Conservation (phyloP, 2,888 invertebrate species). For the Octodonta nipae region DNA sequence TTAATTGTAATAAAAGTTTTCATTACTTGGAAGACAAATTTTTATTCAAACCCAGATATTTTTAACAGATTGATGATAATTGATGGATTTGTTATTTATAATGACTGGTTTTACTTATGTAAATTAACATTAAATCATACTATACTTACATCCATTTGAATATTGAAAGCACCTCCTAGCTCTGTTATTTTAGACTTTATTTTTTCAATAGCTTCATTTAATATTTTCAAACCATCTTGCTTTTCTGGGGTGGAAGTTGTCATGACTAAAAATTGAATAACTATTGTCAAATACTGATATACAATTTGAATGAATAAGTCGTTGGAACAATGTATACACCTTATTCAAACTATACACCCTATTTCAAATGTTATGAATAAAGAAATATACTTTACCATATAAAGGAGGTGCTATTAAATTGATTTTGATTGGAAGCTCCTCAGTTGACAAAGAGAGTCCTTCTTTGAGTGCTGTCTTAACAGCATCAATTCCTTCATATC, state of each 20-base stretch:
- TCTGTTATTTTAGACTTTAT: conserved; percentile 71
- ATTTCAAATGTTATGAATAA: too few relatives aligned
- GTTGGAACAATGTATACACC: too few relatives aligned
- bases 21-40: too few relatives aligned
- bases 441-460: conserved; percentile 81
- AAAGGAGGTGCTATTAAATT: conserved; percentile 97
- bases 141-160: conserved; percentile 66
- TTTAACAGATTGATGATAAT: too few relatives aligned
- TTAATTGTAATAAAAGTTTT: too few relatives aligned
- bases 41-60: too few relatives aligned
- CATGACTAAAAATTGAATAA: conserved; percentile 59
- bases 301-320: too few relatives aligned
- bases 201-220: conserved; percentile 78
- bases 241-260: conserved; percentile 97
- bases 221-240: conserved; percentile 76
- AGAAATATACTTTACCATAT: conserved; percentile 40
- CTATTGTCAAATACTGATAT: too few relatives aligned
- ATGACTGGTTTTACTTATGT: too few relatives aligned
- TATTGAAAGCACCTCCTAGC: conserved; percentile 81
- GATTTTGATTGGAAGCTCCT: conserved; percentile 92
- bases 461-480: conserved; percentile 84
- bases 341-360: too few relatives aligned
- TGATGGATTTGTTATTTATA: too few relatives aligned
- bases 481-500: conserved; percentile 97
- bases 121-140: too few relatives aligned